Evolutionary conservation across 2,797 vertebrate species (phyloP).

Genomic region (Mallotus villosus): DNA sequence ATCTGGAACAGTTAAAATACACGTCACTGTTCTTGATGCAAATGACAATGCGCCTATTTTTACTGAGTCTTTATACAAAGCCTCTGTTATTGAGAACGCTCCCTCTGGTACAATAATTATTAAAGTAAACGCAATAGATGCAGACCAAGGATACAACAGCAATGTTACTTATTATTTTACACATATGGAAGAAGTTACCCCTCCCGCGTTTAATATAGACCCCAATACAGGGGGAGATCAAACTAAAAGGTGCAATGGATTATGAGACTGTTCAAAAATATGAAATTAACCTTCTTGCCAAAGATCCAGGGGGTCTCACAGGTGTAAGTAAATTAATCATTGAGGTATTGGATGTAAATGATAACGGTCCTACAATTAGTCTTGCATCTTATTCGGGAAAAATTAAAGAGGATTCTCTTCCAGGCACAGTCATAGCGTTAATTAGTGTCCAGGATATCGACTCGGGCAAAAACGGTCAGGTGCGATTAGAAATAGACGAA

Average conservation of each 20-base stretch:
- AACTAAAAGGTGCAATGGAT: conserved; percentile 45
- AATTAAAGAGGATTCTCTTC: conserved; percentile 58
- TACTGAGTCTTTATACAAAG: conserved; percentile 50
- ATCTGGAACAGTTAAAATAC: conserved; percentile 62
- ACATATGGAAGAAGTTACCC: conserved; percentile 43
- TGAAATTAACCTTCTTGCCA: conserved; percentile 73
- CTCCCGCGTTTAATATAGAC: conserved; percentile 47
- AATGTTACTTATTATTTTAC: conserved; percentile 63
- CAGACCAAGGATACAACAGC: conserved; percentile 59
- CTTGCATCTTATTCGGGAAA: conserved; percentile 63
- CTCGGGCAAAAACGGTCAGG: conserved; percentile 71
- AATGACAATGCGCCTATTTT: conserved; percentile 66
- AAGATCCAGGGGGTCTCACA: conserved; percentile 66
- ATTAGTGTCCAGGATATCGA: conserved; percentile 80
- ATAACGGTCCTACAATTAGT: conserved; percentile 72
- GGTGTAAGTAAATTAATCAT: conserved; percentile 66
- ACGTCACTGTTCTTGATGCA: conserved; percentile 59
- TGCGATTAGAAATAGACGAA: conserved; percentile 65
- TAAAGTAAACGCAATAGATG: conserved; percentile 57
- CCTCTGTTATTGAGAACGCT: conserved; percentile 52
- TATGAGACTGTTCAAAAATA: conserved; percentile 63
- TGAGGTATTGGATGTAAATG: conserved; percentile 77
- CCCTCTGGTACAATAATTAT: conserved; percentile 36
- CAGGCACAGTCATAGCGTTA: conserved; percentile 71
- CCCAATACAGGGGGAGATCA: conserved; percentile 46